These are phyloP conservation scores for Caenorhabditis sinica DNA, from an alignment of 2,888 invertebrate genomes.

Conservation along the genomic window DNA sequence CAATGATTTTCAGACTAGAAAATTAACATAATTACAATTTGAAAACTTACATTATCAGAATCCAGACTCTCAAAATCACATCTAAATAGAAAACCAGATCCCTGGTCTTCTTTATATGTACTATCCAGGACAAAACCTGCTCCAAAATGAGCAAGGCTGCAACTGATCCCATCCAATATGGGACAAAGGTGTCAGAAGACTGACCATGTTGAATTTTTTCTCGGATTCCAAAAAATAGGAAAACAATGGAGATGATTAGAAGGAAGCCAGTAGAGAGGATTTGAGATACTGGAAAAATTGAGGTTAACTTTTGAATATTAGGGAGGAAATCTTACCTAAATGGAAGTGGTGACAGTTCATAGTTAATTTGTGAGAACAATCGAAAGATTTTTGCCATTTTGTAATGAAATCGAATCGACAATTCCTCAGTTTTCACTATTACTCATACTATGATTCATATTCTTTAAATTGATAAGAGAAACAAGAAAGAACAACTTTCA, in stretches of 20 bases:
- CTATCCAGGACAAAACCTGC: neutral
- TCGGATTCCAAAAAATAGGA: neutral
- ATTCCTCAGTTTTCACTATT: no score
- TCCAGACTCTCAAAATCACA: neutral
- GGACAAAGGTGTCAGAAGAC: neutral
- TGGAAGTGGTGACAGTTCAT: neutral
- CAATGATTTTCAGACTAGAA: no score
- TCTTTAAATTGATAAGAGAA: no score
- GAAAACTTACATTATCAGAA: neutral
- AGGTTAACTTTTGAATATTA: neutral
- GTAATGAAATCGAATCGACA: no score
- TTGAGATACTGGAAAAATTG: neutral
- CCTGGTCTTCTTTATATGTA: neutral
- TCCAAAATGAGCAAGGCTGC: neutral
- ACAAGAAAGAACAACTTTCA: no score
- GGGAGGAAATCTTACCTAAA: neutral
- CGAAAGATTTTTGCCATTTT: no score
- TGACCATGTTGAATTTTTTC: neutral
- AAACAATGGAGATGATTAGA: neutral
- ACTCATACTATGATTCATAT: no score
- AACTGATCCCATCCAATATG: neutral
- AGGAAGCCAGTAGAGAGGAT: neutral
- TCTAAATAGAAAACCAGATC: neutral
- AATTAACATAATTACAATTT: neutral
- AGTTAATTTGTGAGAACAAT: no score